Evolutionary conservation across 2,888 invertebrate genomes (phyloP).

Genomic region (Sinotaia quadrata): DNA sequence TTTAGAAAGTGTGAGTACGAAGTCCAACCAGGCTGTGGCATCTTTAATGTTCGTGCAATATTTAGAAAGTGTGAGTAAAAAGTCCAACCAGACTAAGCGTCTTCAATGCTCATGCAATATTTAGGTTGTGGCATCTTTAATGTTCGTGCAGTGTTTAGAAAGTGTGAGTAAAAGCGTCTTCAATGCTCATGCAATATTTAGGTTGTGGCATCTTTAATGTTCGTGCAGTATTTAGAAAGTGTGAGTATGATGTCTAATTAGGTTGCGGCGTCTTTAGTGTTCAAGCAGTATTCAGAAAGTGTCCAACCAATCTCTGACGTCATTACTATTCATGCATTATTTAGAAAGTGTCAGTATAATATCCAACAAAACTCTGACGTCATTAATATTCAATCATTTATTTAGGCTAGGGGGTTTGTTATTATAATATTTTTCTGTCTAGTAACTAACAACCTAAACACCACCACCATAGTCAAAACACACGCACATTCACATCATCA

Average conservation of each 20-base stretch:
- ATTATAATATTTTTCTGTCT: no score
- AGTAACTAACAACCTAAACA: no score
- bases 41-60: neutral
- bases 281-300: neutral
- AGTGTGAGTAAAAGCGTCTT: slow-evolving; percentile 32
- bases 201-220: slow-evolving; percentile 39
- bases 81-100: neutral
- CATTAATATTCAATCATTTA: neutral
- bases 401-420: no score
- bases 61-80: neutral
- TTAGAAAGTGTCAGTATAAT: slow-evolving; percentile 38
- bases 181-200: no score
- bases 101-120: neutral
- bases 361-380: neutral
- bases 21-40: neutral
- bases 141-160: slow-evolving; percentile 46
- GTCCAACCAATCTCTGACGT: neutral
- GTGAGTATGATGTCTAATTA: slow-evolving; percentile 29
- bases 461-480: no score
- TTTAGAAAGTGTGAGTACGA: slow-evolving; percentile 39
- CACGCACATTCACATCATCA: no score
- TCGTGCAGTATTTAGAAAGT: slow-evolving; percentile 45
- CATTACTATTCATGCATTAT: neutral
- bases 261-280: neutral
- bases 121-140: slow-evolving; percentile 36